Evolutionary conservation across 2,888 invertebrate genomes (phyloP), one percentile per base, ranked within the genome.

Genomic region (Eupithecia tripunctaria): DNA sequence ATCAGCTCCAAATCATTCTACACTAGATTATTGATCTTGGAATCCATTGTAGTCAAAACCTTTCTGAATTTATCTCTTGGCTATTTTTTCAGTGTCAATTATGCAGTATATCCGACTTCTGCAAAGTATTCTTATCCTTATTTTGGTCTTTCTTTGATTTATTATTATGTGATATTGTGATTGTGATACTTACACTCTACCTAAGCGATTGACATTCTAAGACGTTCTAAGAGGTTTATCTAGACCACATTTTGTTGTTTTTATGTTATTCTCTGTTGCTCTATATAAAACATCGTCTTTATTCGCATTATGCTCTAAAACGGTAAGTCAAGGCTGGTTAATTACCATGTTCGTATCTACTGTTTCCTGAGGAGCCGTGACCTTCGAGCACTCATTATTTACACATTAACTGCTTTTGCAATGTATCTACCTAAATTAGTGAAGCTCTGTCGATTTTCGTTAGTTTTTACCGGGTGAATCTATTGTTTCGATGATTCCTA

Each of bases 321-420:
- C 93, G 91, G 93, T 93, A 91, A 93, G 90, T 92, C 93, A 93
- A 93, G 94, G 94, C 82, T 87, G 80, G 82, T 84, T 90, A 92
- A 93, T 94, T 92, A 89, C 90, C 89, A 88, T 87, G 90, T 88
- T 89, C 88, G 89, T 92, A 94, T 92, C 92, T 92, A 92, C 91
- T 92, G 91, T 91, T 94, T 94, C 93, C 94, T 94, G 88, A 90
- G 89, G 83, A 92, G 87, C 88, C 85, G 84, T 79, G 89, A 89
- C 94, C 94, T 94, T 94, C 84, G 88, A 89, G 88, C 89, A 87
- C 86, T 93, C 91, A 90, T 92, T 92, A 91, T 92, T 91, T 90
- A 85, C 86, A 86, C 88, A 91, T 92, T 92, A 92, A 88, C 90
- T 84, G 89, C 89, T 91, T 90, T 88, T 88, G 85, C 84, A 87